A percentile compares a stretch with the other conserved stretches of the same genome.
phyloP scores from a whole-genome alignment of 2,888 invertebrate species.

The Lasioglossum villosulum region DNA sequence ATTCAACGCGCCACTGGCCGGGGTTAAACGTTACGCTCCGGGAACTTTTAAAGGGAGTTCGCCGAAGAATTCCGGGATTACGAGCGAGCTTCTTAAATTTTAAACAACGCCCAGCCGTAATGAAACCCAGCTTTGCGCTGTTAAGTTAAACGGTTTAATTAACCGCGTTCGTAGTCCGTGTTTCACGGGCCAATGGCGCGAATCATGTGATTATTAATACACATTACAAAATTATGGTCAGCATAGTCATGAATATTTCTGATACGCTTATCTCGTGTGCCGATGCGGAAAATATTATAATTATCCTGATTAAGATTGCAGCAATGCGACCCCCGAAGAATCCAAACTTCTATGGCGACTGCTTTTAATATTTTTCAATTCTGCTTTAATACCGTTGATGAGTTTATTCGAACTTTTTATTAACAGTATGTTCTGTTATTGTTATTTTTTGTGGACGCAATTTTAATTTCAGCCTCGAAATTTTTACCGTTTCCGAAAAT shows the following conservation, averaged over 20 bases:
- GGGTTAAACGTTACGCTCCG: conserved; percentile 6
- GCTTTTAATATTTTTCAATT: neutral
- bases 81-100: conserved; percentile 7
- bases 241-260: neutral
- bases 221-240: neutral
- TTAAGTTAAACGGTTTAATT: conserved; percentile 17
- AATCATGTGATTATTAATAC: neutral
- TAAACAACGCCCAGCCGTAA: conserved; percentile 6
- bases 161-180: neutral
- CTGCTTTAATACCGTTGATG: neutral
- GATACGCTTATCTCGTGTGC: neutral
- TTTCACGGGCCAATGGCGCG: neutral
- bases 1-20: neutral
- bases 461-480: neutral
- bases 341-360: neutral
- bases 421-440: neutral
- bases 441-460: neutral
- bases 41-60: conserved; percentile 8
- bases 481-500: neutral
- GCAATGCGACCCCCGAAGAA: neutral
- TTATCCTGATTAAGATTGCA: neutral
- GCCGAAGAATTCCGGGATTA: conserved; percentile 4
- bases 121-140: conserved; percentile 1
- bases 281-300: neutral
- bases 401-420: neutral